A percentile compares a stretch with the other conserved stretches of the same genome.
Evolutionary conservation across 2,888 invertebrate species (phyloP).

Genomic region (Spodoptera littoralis): DNA sequence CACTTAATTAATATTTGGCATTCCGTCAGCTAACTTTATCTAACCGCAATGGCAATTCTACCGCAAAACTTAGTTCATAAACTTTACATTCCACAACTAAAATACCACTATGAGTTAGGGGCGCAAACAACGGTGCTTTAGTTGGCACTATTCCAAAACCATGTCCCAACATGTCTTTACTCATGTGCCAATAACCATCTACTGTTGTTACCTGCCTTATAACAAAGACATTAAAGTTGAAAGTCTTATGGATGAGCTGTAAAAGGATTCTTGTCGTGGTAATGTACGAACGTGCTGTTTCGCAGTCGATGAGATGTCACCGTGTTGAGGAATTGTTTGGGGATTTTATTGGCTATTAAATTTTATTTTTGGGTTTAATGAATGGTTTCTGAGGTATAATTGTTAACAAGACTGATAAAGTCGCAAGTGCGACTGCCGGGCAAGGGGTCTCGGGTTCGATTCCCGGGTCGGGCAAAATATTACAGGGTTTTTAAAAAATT

Average conservation of each 20-base stretch:
- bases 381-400: too few relatives aligned
- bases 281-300: slow-evolving; percentile 22
- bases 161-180: slow-evolving; percentile 44
- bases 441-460: too few relatives aligned
- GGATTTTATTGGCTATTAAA: too few relatives aligned
- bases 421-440: too few relatives aligned
- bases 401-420: too few relatives aligned
- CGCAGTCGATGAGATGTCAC: slow-evolving; percentile 36
- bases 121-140: slow-evolving; percentile 38
- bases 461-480: too few relatives aligned
- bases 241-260: background rate
- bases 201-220: background rate
- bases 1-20: too few relatives aligned
- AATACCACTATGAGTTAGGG: slow-evolving; percentile 38
- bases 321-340: slow-evolving; percentile 16
- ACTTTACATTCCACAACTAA: slow-evolving; percentile 33
- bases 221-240: background rate
- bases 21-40: background rate
- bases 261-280: slow-evolving; percentile 8
- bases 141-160: slow-evolving; percentile 49
- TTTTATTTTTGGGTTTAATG: too few relatives aligned
- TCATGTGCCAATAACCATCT: slow-evolving; percentile 16
- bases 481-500: too few relatives aligned
- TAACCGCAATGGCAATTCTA: slow-evolving; percentile 9
- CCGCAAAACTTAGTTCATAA: slow-evolving; percentile 12